Percentiles rank a stretch among this genome's conserved stretches.
Conservation (phyloP, 53 echinoderm and acorn worm species). For the Zoroaster sp. region DNA sequence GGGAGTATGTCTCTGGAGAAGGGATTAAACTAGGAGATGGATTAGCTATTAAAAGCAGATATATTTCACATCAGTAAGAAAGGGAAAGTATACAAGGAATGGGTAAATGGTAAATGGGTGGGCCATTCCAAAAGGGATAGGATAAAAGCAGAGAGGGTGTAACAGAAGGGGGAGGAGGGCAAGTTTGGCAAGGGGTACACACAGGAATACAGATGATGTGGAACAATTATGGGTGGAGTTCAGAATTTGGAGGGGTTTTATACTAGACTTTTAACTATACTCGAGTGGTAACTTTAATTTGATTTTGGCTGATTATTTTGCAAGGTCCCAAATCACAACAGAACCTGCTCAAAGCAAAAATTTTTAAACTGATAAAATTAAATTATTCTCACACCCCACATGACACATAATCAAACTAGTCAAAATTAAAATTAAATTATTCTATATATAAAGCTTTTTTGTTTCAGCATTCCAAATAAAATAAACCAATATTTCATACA, state of each 20-base stretch:
- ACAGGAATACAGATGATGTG: too few relatives aligned
- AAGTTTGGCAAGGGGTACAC: not conserved
- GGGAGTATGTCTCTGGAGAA: not conserved
- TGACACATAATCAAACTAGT: not conserved
- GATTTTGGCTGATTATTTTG: too few relatives aligned
- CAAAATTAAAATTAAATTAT: conserved; percentile 16
- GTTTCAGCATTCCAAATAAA: conserved; percentile 40
- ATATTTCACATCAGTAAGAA: too few relatives aligned
- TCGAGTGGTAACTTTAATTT: too few relatives aligned
- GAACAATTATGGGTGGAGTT: not conserved
- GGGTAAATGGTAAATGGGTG: too few relatives aligned
- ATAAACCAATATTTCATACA: conserved; percentile 44
- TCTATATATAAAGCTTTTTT: not conserved
- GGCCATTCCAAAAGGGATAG: not conserved
- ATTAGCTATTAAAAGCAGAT: too few relatives aligned
- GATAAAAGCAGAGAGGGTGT: not conserved
- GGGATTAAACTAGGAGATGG: too few relatives aligned
- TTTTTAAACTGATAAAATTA: not conserved
- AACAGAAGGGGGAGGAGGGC: not conserved
- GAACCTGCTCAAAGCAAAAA: not conserved
- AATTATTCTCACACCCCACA: not conserved
- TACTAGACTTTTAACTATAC: too few relatives aligned
- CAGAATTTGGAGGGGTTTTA: not conserved
- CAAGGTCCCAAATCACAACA: not conserved
- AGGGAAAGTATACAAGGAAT: too few relatives aligned